Base-by-base conservation (phyloP, 64 coral and sea anemone species). In the Cladopsammia gracilis region DNA sequence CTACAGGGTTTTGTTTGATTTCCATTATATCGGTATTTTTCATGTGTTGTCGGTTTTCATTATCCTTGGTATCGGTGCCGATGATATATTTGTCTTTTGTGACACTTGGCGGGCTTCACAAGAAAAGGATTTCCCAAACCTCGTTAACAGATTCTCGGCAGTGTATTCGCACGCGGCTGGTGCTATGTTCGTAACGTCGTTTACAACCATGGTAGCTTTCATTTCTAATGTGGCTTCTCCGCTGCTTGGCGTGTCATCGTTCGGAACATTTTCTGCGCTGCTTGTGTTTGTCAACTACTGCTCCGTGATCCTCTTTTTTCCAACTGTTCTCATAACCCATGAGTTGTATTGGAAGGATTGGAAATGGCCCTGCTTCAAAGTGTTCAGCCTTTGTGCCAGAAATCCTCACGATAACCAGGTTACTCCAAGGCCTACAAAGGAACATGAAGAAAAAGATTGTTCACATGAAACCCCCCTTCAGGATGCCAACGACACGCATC, bases 31-130 rank as follows among this genome's bases (percentile, higher is more conserved):
- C 4, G 90, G 90, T 6, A 77, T 92, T 44, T 92, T 92, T 43
- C 90, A 92, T 20, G 90, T 92, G n/a, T 23, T 92, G 20, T 86
- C 90, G 2, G 81, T 92, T 15, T 92, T 92, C 56, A 92, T 92
- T n/a, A 91, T 91, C 45, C 48, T 72, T 8, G 89, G 89, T 5
- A 91, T 91, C 7, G 89, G 89, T 9, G 89, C 77, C 6, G 89
- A 91, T 70, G 89, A 91, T 52, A 76, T 91, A 0, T 91, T 91
- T 10, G 89, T 91, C 2, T 91, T 91, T 60, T 71, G n/a, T 58
- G 89, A 91, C 77, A 91, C 89, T 25, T 91, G 89, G 89, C 58
- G 78, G 10, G 22, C 59, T 9, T 79, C 89, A 23, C 50, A 60
- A 24, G 75, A 70, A 4, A 70, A 69, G 50, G 22, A 20, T 7